Base-by-base conservation (phyloP, 2,888 invertebrate species). In the Pristionchus exspectatus region DNA sequence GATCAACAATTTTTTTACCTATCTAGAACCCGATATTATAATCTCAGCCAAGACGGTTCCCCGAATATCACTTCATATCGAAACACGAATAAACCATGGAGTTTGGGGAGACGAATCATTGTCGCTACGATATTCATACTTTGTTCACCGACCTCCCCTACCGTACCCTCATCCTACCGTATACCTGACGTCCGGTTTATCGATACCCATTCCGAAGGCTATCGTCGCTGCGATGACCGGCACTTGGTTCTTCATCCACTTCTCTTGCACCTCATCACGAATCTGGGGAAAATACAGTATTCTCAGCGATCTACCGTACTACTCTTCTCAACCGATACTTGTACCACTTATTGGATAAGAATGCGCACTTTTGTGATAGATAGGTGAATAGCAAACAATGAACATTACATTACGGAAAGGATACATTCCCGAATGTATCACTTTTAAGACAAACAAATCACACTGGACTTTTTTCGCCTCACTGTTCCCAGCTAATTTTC, bases 131-230 rank as follows among this genome's bases (percentile, higher is more conserved):
- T 3, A 50, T 50, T 50, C 44, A 50, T 50, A 10, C 44, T 7
- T 4, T 59, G 59, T 24, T 59, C 21, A 9, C 33, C 24, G 16
- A 2, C 9, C n/a, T 1, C 12, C n/a, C 21, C 83, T 85, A 86
- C 86, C 86, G 66, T 66, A 86, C 9, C 86, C 86, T 16, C 30
- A 3, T 16, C 54, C 50, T 83, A 83, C 30, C 54, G 56, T 83
- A 81, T 92, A 97, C 97, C 97, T 96, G 24, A 99, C 99, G 90
- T 97, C 97, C 4, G 97, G 97, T 95, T 99, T 99, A 95, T 99
- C 99, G 4, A 99, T 98, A 84, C 99, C 99, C 99, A 99, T 99
- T 69, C 99, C 99, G 96, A 99, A 99, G 94, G 98, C 98, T 90
- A 99, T 97, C 0, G 99, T 99, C 9, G 99, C 99, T 92, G 97